Evolutionary conservation across 2,888 invertebrate genomes (phyloP), one percentile per base, ranked within the genome.

Genomic region (Hypolimnas misippus): DNA sequence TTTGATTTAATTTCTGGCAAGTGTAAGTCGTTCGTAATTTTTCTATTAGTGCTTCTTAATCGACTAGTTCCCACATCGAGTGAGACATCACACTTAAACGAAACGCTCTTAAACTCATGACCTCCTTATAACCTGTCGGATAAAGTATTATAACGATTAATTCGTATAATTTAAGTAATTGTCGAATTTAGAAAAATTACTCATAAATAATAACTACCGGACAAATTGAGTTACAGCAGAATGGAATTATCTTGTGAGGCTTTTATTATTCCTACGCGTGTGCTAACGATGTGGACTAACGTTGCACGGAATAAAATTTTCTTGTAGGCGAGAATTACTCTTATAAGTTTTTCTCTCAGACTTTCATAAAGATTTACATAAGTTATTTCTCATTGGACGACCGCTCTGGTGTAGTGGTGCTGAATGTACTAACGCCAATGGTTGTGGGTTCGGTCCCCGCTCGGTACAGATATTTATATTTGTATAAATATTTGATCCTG

Each of bases 61-160:
- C 67, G 69, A 46, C 69, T 70, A 70, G 78, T 84, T 84, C 82
- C 80, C 84, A 84, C 84, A 83, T 81, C 81, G 79, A 83, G 72
- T 84, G 73, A 86, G 82, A 82, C 82, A 79, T 85, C 83, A 81
- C 73, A 69, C 71, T 63, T 69, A 63, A 70, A 70, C 63, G 63
- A 55, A 70, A 62, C 65, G 61, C 63, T 59, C 54, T 65, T 67
- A 68, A 70, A 67, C 67, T 62, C 63, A 68, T 62, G 70, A 68
- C 67, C 65, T 63, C 65, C 66, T 71, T 74, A 62, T 71, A 66
- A 60, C 42, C 51, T 60, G 62, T 66, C 69, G 69, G 71, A 67
- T 73, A 71, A 71, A 64, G 57, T 46, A 6, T 59, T 16, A 46
- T 59, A 53, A 25, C 33, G 17, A 60, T 65, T 66, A 65, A 72